phyloP scores from a whole-genome alignment of 2,888 invertebrate genomes.

The Halictus ligatus region DNA sequence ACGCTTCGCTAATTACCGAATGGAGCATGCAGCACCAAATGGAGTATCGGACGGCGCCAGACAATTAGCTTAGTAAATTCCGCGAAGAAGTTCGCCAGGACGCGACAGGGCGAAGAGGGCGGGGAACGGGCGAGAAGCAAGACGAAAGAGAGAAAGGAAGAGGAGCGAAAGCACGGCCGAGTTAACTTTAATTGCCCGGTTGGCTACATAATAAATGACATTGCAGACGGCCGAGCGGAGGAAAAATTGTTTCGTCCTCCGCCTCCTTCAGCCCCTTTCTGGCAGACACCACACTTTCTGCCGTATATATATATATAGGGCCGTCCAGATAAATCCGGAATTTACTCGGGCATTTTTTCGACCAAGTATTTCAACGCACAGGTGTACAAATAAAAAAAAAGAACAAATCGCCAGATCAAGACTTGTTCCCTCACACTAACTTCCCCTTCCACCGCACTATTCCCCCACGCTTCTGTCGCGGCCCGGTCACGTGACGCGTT shows the following conservation, averaged over 20 bases:
- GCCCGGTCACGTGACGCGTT: no score
- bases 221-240: slow-evolving; percentile 69
- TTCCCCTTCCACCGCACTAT: no score
- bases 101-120: slow-evolving; percentile 21
- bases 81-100: slow-evolving; percentile 72
- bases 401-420: no score
- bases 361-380: no score
- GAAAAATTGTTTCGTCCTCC: slow-evolving; percentile 69
- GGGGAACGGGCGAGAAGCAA: slow-evolving; percentile 9
- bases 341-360: not conserved
- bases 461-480: no score
- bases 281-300: not conserved
- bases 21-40: slow-evolving; percentile 41
- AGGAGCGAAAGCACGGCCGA: slow-evolving; percentile 65
- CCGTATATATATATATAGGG: not conserved
- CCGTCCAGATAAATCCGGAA: not conserved
- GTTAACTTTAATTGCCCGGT: slow-evolving; percentile 79
- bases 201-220: slow-evolving; percentile 78
- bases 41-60: slow-evolving; percentile 74
- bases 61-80: slow-evolving; percentile 81
- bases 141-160: slow-evolving; percentile 51
- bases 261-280: not conserved
- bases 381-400: no score
- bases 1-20: slow-evolving; percentile 67
- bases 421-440: no score